phyloP scores from a whole-genome alignment of 2,113 vertebrate genomes.

The Melanerpes aurifrons region DNA sequence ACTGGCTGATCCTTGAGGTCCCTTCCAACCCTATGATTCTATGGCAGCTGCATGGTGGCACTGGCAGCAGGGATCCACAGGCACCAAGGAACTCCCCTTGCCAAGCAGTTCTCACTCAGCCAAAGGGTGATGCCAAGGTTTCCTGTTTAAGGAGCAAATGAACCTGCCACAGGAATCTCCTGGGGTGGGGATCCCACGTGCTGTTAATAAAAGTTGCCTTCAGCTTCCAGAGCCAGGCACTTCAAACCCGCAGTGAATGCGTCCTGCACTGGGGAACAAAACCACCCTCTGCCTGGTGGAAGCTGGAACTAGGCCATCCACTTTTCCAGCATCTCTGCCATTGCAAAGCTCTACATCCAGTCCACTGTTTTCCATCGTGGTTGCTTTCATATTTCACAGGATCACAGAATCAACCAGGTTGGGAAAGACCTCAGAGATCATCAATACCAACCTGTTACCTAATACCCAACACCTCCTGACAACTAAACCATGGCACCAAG shows the following conservation, averaged over 20 bases:
- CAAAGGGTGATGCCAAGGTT: not conserved
- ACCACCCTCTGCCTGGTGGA: not conserved
- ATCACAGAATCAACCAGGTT: too few species aligned
- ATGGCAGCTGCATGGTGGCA: not conserved
- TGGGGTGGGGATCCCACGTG: slow-evolving; percentile 27
- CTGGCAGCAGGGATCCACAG: not conserved
- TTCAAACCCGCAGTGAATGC: slow-evolving; percentile 60
- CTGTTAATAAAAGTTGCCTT: slow-evolving; percentile 61
- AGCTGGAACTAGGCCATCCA: slow-evolving; percentile 53
- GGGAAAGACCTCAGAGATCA: too few species aligned
- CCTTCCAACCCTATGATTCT: too few species aligned
- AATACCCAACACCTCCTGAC: too few species aligned
- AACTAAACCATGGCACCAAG: too few species aligned
- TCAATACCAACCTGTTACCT: too few species aligned
- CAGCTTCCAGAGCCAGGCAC: slow-evolving; percentile 13
- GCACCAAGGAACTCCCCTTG: not conserved
- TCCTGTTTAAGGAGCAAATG: slow-evolving; percentile 2
- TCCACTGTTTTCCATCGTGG: slow-evolving; percentile 51
- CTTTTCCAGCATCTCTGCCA: slow-evolving; percentile 31
- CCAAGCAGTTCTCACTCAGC: not conserved
- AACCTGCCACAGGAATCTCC: slow-evolving; percentile 41
- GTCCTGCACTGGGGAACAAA: slow-evolving; percentile 26
- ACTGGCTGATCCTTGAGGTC: too few species aligned
- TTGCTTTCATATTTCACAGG: slow-evolving; percentile 17
- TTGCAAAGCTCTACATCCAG: slow-evolving; percentile 55